Percentiles rank a stretch among this genome's conserved stretches.
Conservation (phyloP, 2,888 invertebrate genomes). For the Zygothrica quintamaculata region DNA sequence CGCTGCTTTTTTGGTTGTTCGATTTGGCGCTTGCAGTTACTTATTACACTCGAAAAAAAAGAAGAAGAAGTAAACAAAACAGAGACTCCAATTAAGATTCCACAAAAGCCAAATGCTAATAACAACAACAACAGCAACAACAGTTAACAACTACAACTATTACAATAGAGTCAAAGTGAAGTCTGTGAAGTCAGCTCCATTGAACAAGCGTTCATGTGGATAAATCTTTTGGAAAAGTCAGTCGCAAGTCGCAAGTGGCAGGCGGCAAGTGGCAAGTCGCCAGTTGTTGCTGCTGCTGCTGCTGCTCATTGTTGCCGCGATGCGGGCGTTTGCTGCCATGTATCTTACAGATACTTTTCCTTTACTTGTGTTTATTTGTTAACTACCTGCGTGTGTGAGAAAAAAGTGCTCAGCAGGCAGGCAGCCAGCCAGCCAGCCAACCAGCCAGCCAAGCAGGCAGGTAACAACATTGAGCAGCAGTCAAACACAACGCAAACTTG, state of each 20-base stretch:
- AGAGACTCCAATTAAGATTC: constrained; percentile 69
- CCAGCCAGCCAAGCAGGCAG: constrained; percentile 37
- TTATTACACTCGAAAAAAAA: too few relatives aligned
- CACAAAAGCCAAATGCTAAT: constrained; percentile 63
- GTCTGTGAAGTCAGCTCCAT: constrained; percentile 57
- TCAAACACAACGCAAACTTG: constrained; percentile 41
- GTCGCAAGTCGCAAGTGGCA: constrained; percentile 9
- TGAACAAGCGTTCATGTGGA: constrained; percentile 70
- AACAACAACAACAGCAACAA: constrained; percentile 63
- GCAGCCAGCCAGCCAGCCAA: too few relatives aligned
- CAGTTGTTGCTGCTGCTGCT: constrained; percentile 19
- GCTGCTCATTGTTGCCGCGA: constrained; percentile 31
- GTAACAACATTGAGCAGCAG: constrained; percentile 31
- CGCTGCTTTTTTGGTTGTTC: constrained; percentile 12
- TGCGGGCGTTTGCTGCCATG: constrained; percentile 60
- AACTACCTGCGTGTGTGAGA: constrained; percentile 76
- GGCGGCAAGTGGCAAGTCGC: constrained; percentile 26
- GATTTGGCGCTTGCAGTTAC: constrained; percentile 31
- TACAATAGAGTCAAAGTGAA: constrained; percentile 59
- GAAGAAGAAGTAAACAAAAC: too few relatives aligned
- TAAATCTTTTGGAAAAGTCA: constrained; percentile 62
- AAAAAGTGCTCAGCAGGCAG: constrained; percentile 44
- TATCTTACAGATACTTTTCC: constrained; percentile 63
- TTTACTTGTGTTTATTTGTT: constrained; percentile 59
- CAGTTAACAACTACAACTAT: too few relatives aligned